phyloP scores from a whole-genome alignment of 2,113 vertebrate genomes.

The Polypterus bichir region DNA sequence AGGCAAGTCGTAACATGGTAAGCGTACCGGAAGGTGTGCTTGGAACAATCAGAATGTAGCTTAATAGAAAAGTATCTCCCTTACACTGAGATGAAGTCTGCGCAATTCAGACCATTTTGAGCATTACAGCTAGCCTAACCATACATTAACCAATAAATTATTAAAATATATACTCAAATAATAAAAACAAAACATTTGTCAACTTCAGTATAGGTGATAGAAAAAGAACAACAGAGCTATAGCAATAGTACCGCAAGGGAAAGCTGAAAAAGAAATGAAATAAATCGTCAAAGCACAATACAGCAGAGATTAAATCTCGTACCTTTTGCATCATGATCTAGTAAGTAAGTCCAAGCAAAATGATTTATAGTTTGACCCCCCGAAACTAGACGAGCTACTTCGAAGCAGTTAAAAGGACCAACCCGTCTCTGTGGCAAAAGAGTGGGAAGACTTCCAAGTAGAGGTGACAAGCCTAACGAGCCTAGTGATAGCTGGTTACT shows the following conservation, averaged over 20 bases:
- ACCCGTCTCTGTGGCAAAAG: conserved; percentile 40
- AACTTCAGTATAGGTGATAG: conserved; percentile 27
- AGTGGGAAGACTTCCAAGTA: conserved; percentile 31
- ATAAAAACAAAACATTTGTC: neutral
- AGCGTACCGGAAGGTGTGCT: conserved; percentile 38
- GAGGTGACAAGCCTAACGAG: conserved; percentile 32
- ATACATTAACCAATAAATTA: too few relatives aligned
- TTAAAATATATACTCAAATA: neutral
- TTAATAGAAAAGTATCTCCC: conserved; percentile 26
- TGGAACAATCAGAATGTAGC: conserved; percentile 27
- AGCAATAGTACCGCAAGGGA: conserved; percentile 37
- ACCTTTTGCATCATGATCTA: conserved; percentile 44
- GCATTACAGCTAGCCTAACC: conserved; percentile 22
- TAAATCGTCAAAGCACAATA: conserved; percentile 21
- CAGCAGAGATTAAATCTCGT: conserved; percentile 28
- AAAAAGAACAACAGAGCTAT: conserved; percentile 21
- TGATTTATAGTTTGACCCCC: conserved; percentile 18
- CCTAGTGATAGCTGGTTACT: conserved; percentile 34
- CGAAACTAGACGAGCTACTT: conserved; percentile 33
- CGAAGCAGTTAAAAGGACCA: conserved; percentile 26
- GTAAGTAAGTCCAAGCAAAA: conserved; percentile 21
- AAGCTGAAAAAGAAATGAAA: conserved; percentile 37
- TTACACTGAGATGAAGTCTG: conserved; percentile 29
- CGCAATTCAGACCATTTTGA: conserved; percentile 29
- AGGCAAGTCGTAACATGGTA: conserved; percentile 40